A percentile compares a stretch with the other conserved stretches of the same genome.
Conservation (phyloP, 2,888 invertebrate species). For the Nephrotoma appendiculata region DNA sequence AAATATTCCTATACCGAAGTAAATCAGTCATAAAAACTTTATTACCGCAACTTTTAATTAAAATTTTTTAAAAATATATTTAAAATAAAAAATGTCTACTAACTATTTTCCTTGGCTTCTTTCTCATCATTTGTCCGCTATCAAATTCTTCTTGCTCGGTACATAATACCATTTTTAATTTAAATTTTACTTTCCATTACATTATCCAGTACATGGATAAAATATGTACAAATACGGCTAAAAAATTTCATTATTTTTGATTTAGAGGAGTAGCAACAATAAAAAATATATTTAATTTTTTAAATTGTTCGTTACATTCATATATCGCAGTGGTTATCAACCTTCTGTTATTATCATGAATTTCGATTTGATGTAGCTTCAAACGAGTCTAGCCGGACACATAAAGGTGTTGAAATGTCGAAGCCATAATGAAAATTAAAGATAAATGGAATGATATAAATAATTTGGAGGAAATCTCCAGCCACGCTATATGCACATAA, state of each 20-base stretch:
- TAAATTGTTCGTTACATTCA: not conserved
- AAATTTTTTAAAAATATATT: not conserved
- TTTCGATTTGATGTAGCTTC: too few relatives aligned
- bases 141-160: too few relatives aligned
- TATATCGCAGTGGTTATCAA: too few relatives aligned
- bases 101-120: too few relatives aligned
- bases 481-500: not conserved
- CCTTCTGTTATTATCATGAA: too few relatives aligned
- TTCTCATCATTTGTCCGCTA: too few relatives aligned
- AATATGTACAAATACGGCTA: not conserved
- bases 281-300: not conserved
- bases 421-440: not conserved
- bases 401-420: too few relatives aligned
- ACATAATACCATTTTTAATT: too few relatives aligned
- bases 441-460: not conserved
- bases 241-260: not conserved
- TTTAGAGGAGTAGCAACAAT: not conserved
- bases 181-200: too few relatives aligned
- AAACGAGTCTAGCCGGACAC: too few relatives aligned
- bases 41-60: not conserved
- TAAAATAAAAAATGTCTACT: too few relatives aligned
- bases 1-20: not conserved
- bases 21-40: not conserved
- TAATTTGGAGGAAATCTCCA: not conserved
- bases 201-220: too few relatives aligned